Base-by-base conservation (phyloP, 2,888 invertebrate species). In the Daptonema setosum region DNA sequence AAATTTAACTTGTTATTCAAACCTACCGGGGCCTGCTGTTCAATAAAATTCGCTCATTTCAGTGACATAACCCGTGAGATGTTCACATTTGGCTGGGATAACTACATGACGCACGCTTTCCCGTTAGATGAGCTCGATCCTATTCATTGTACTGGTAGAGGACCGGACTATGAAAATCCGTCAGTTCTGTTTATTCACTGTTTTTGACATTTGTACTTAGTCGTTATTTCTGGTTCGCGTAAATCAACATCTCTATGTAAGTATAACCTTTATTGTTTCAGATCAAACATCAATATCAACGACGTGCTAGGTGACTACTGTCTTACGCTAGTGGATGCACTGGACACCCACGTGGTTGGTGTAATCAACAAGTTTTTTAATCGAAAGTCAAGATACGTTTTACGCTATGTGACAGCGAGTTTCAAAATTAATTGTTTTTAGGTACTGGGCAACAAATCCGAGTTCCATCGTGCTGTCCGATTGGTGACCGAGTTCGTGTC, bases 231-330 rank as follows among this genome's bases (percentile, higher is more conserved):
- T n/a, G n/a, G n/a, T n/a, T n/a, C n/a, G n/a, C n/a, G n/a, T n/a
- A n/a, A n/a, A n/a, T n/a, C n/a, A n/a, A n/a, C n/a, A n/a, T n/a
- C n/a, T n/a, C n/a, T n/a, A n/a, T n/a, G n/a, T n/a, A n/a, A n/a
- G n/a, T n/a, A n/a, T n/a, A n/a, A n/a, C n/a, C n/a, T n/a, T n/a
- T n/a, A n/a, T n/a, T n/a, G 11, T 70, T 72, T 60, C 66, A 79
- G 78, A 59, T 74, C 75, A 56, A 80, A 80, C 65, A 78, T 80
- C 60, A 80, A 80, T 65, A 79, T 80, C 57, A 80, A 80, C 70
- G 80, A 80, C 71, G 78, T 78, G 11, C 71, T 80, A 2, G 80
- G 80, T 47, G 79, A 80, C 65, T 80, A 78, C 67, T 76, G 77
- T 47, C 70, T 80, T 45, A 79, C 78, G 2, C 68, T 80, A 54